Conservation (phyloP, 2,888 invertebrate genomes). For the Charanyca ferruginea region DNA sequence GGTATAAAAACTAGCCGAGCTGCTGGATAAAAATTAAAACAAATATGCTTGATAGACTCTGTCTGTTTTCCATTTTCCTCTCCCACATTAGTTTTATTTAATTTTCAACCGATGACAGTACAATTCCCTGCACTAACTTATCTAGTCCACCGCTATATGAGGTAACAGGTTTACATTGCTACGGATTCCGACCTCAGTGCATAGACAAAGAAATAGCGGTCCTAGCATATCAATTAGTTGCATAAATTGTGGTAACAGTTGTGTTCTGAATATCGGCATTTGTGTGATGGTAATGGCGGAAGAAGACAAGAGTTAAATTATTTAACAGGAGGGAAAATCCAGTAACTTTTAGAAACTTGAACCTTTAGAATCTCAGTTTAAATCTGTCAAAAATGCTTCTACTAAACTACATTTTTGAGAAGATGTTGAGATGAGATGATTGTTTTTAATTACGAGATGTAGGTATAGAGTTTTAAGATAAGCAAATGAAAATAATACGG, state of each 20-base stretch:
- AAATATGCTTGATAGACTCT: too few species aligned
- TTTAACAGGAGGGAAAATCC: background rate
- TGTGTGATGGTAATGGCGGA: conserved; percentile 11
- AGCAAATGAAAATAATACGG: background rate
- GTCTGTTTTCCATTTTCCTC: background rate
- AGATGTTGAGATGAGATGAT: too few species aligned
- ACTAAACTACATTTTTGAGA: too few species aligned
- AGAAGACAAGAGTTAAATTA: background rate
- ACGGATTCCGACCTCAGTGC: conserved; percentile 56
- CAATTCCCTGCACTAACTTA: conserved; percentile 44
- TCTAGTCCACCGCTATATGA: conserved; percentile 30
- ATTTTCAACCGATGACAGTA: conserved; percentile 35
- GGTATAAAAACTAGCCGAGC: too few species aligned
- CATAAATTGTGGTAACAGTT: conserved; percentile 29
- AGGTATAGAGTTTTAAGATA: too few species aligned
- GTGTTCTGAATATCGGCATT: conserved; percentile 19
- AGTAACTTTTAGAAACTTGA: too few species aligned
- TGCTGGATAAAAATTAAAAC: too few species aligned
- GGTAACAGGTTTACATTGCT: conserved; percentile 62
- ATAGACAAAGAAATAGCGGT: conserved; percentile 50
- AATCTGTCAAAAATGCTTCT: too few species aligned
- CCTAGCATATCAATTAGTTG: conserved; percentile 48
- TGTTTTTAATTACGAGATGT: too few species aligned
- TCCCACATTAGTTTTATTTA: background rate
- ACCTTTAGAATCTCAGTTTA: too few species aligned